Conservation (phyloP, 2,888 invertebrate genomes). For the Mallateleia sp. region DNA sequence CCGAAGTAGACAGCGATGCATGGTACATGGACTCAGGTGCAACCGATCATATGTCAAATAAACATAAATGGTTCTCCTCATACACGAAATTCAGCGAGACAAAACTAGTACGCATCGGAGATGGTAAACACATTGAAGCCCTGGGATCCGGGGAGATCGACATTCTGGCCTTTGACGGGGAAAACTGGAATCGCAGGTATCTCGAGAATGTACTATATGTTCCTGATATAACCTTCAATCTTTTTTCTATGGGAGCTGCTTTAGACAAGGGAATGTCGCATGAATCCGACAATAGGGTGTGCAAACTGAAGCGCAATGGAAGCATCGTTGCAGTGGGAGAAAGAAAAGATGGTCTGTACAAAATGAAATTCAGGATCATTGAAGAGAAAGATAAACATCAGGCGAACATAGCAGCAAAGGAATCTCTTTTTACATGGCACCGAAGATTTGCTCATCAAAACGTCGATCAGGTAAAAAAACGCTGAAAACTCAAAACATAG, state of each 20-base stretch:
- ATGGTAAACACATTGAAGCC: slow-evolving; percentile 63
- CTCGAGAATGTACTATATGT: slow-evolving; percentile 55
- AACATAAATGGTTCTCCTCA: not conserved
- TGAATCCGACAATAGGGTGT: slow-evolving; percentile 54
- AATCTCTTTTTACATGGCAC: slow-evolving; percentile 53
- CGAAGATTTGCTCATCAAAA: slow-evolving; percentile 62
- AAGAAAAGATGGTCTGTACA: slow-evolving; percentile 32
- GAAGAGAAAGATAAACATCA: not conserved
- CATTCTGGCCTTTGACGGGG: slow-evolving; percentile 70
- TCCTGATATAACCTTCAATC: slow-evolving; percentile 43
- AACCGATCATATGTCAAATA: slow-evolving; percentile 24
- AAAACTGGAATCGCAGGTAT: slow-evolving; percentile 61
- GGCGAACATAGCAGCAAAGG: not conserved
- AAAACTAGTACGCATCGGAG: slow-evolving; percentile 48
- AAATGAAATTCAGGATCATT: not conserved
- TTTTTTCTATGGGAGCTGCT: slow-evolving; percentile 61
- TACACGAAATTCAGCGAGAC: not conserved
- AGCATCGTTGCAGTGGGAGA: slow-evolving; percentile 31
- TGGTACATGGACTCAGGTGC: slow-evolving; percentile 31
- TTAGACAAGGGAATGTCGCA: slow-evolving; percentile 67
- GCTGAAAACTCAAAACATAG: not conserved
- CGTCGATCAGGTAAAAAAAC: slow-evolving; percentile 8
- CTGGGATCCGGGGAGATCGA: slow-evolving; percentile 77
- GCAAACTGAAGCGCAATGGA: slow-evolving; percentile 50
- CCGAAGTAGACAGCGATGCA: not conserved